Conservation (phyloP, 23 tunicate species). For the Halocynthia aurantium region DNA sequence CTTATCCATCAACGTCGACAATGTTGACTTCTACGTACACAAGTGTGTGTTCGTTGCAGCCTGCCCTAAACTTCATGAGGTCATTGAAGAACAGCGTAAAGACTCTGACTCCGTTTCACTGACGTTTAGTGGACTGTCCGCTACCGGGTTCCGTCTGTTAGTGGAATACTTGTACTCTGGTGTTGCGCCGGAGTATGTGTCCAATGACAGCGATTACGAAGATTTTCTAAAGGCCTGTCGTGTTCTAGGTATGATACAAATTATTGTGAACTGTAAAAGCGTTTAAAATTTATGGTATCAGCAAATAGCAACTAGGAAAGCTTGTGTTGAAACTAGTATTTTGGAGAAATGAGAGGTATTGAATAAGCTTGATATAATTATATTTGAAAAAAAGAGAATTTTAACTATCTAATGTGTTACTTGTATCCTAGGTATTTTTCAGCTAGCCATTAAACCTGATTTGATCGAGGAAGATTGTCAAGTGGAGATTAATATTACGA, state of each 20-base stretch:
- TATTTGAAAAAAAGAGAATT: too few relatives aligned
- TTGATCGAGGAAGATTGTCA: too few relatives aligned
- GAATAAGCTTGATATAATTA: too few relatives aligned
- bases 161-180: conserved; percentile 17
- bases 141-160: not conserved
- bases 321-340: too few relatives aligned
- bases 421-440: too few relatives aligned
- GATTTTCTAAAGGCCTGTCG: conserved; percentile 12
- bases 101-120: not conserved
- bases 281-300: too few relatives aligned
- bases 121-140: conserved; percentile 4
- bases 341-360: too few relatives aligned
- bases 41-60: conserved; percentile 64
- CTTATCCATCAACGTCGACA: conserved; percentile 29
- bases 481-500: too few relatives aligned
- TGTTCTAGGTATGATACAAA: not conserved
- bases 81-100: conserved; percentile 16
- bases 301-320: too few relatives aligned
- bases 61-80: conserved; percentile 55
- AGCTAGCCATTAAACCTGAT: too few relatives aligned
- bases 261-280: too few relatives aligned
- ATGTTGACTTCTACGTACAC: conserved; percentile 50
- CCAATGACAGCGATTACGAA: not conserved
- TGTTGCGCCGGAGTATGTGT: not conserved
- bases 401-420: too few relatives aligned